Conservation (phyloP, 2,888 invertebrate species). For the Sarcophaga rosellei region DNA sequence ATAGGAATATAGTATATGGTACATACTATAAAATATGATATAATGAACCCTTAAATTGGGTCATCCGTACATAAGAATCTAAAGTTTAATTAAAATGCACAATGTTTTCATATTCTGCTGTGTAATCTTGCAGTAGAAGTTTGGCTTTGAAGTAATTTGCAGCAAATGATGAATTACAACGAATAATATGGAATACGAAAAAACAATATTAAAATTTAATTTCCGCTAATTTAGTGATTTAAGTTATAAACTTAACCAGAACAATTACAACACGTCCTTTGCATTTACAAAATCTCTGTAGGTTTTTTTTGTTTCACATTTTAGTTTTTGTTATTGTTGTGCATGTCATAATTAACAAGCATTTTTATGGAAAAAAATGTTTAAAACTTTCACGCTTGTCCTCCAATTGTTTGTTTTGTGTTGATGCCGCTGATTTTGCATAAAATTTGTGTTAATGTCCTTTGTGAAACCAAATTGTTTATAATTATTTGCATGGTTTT, state of each 20-base stretch:
- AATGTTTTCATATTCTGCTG: neutral
- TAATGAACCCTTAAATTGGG: slow-evolving; percentile 22
- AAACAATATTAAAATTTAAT: neutral
- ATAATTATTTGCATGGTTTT: neutral
- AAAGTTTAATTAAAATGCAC: neutral
- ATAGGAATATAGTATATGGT: no score
- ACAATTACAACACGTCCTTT: slow-evolving; percentile 14
- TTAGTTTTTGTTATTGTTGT: slow-evolving; percentile 3
- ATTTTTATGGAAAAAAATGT: slow-evolving; percentile 4
- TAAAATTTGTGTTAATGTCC: slow-evolving; percentile 32
- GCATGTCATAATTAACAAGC: slow-evolving; percentile 31
- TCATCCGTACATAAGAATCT: slow-evolving; percentile 28
- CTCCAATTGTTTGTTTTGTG: neutral
- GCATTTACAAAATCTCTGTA: neutral
- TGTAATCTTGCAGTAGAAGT: neutral
- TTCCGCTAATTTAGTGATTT: slow-evolving; percentile 2
- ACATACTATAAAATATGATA: no score
- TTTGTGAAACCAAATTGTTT: slow-evolving; percentile 34
- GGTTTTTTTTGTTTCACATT: neutral
- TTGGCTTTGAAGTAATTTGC: slow-evolving; percentile 6
- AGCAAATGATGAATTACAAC: no score
- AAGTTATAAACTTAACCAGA: slow-evolving; percentile 8
- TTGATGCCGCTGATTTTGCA: neutral
- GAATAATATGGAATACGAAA: neutral
- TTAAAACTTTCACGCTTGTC: slow-evolving; percentile 17